Base-by-base conservation (phyloP, 2,797 vertebrate species). In the Sebastes wilsoni region DNA sequence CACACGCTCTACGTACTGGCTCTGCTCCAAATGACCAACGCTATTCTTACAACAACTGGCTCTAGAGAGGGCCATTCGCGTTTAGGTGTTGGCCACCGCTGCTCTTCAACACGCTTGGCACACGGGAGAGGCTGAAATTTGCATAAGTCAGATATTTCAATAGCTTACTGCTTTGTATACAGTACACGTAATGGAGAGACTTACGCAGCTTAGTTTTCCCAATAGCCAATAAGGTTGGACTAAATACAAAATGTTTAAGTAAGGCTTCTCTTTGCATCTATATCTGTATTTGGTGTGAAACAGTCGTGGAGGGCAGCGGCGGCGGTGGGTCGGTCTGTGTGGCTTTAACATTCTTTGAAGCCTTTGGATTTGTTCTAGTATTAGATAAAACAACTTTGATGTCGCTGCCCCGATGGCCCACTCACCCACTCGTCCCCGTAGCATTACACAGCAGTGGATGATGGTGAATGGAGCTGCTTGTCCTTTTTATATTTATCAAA, bases 351-450 rank as follows among this genome's bases (percentile, higher is more conserved):
- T 52, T 71, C 42, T 34, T 46, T 72, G 55, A 66, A 14, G 58
- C 12, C 9, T 65, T 64, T 69, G 27, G 56, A 66, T 82, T 62
- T 62, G 42, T 16, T 75, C 23, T 54, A 49, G 27, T 59, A n/a
- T 71, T 34, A 27, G 54, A 34, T 70, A 46, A 61, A 72, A 55
- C 66, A 22, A 22, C 38, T 68, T 66, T 68, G 65, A 68, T 65
- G 54, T 36, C 22, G 46, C 59, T 27, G 28, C 55, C 11, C 13
- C 2, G 30, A 30, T 81, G 75, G 49, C 54, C 75, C 20, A 13
- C 22, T 59, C 58, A 79, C 80, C 66, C 77, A 80, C 66, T 72
- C 62, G 49, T 61, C 58, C 59, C 65, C 49, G 55, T 38, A 70
- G 46, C 27, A 30, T 66, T 77, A 30, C 20, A 80, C 8, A 54